These are phyloP conservation scores for Plagodis pulveraria DNA, from an alignment of 2,888 invertebrate genomes.

Conservation along the genomic window DNA sequence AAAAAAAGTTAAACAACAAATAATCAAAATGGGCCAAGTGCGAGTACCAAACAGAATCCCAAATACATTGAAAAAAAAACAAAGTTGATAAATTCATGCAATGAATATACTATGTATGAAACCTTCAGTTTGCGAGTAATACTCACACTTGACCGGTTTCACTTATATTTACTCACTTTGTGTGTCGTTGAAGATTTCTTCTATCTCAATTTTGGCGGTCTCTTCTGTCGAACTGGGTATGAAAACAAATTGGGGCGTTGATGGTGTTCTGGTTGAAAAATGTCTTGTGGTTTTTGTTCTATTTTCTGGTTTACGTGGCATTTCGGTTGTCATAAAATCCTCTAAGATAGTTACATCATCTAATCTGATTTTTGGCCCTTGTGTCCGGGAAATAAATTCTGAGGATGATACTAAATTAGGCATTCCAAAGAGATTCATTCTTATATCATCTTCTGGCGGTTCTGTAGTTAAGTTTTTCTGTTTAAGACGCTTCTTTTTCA, in stretches of 20 bases:
- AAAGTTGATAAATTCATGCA: too few relatives aligned
- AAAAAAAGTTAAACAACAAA: too few relatives aligned
- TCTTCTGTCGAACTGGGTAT: conserved; percentile 60
- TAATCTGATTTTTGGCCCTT: conserved; percentile 49
- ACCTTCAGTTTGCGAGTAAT: too few relatives aligned
- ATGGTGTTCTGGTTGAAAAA: conserved; percentile 38
- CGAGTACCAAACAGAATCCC: too few relatives aligned
- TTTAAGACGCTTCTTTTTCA: conserved; percentile 69
- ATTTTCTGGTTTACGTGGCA: conserved; percentile 40
- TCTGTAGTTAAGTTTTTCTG: conserved; percentile 67
- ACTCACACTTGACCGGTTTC: too few relatives aligned
- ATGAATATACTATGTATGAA: too few relatives aligned
- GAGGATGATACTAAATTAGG: conserved; percentile 72
- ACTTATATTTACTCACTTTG: conserved; percentile 58
- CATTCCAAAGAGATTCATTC: conserved; percentile 65
- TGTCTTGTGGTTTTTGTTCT: conserved; percentile 33
- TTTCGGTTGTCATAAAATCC: conserved; percentile 64
- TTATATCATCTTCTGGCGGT: conserved; percentile 62
- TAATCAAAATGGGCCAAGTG: too few relatives aligned
- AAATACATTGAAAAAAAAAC: too few relatives aligned
- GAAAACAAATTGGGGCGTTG: conserved; percentile 37
- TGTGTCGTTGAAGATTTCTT: conserved; percentile 88
- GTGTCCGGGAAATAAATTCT: conserved; percentile 68
- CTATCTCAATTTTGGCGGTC: conserved; percentile 86
- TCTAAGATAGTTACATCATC: conserved; percentile 58